phyloP scores from a whole-genome alignment of 2,113 vertebrate genomes.

The Rhegmatorhina hoffmannsi region DNA sequence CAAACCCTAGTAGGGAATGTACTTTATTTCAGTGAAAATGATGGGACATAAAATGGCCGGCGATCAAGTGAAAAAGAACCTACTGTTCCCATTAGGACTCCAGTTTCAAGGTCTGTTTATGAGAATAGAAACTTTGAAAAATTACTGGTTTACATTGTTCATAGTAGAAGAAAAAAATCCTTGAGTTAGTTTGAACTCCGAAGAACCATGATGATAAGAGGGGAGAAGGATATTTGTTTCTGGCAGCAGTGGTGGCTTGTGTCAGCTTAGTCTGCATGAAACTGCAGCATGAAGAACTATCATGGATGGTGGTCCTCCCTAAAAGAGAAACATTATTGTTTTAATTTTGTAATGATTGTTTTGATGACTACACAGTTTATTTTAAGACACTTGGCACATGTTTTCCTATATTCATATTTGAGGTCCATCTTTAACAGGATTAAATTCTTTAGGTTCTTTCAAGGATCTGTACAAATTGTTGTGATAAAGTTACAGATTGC shows the following conservation, averaged over 20 bases:
- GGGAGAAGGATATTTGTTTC: neutral
- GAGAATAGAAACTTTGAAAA: neutral
- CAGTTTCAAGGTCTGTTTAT: neutral
- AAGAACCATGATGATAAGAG: neutral
- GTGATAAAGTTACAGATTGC: neutral
- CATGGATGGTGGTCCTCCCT: neutral
- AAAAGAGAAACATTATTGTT: conserved; percentile 7
- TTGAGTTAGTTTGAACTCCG: neutral
- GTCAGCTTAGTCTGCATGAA: neutral
- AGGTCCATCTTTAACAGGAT: neutral
- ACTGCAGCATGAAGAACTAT: neutral
- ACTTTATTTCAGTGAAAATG: neutral
- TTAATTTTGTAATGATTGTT: neutral
- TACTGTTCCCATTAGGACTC: neutral
- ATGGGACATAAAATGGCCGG: neutral
- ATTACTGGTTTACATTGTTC: neutral
- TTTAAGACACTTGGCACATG: neutral
- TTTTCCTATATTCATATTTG: neutral
- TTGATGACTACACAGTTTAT: neutral
- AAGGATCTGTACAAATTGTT: neutral
- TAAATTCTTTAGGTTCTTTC: neutral
- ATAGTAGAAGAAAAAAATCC: neutral
- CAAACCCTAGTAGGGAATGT: neutral
- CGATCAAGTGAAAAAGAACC: neutral
- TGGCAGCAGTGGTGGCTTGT: neutral